These are phyloP conservation scores for Meriones psammophilus DNA, from an alignment of 2,797 vertebrate genomes.

Conservation along the genomic window DNA sequence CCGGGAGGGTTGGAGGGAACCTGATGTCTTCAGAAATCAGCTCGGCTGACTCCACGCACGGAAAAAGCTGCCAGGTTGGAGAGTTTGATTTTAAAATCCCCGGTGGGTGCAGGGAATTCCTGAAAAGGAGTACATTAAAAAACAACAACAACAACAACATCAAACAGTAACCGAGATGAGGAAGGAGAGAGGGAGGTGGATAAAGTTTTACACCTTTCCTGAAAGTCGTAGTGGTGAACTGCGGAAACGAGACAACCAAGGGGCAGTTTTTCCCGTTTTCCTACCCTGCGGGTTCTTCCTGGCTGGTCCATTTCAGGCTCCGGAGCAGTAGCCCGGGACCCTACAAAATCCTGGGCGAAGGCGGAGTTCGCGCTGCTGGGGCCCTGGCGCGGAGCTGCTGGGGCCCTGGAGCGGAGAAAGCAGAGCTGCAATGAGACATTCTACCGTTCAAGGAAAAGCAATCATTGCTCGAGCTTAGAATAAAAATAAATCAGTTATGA, in stretches of 20 bases:
- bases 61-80: neutral
- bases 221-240: neutral
- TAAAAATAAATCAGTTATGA: neutral
- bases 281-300: neutral
- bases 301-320: neutral
- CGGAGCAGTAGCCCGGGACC: neutral
- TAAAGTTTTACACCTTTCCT: neutral
- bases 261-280: neutral
- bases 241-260: too few relatives aligned
- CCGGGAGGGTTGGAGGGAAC: too few relatives aligned
- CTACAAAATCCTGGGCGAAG: too few relatives aligned
- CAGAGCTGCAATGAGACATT: too few relatives aligned
- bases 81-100: neutral
- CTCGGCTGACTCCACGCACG: neutral
- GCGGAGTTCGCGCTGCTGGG: neutral
- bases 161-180: neutral
- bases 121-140: neutral
- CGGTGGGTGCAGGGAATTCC: neutral
- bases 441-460: neutral
- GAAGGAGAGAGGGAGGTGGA: neutral
- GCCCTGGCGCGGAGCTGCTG: too few relatives aligned
- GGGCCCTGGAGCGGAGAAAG: too few relatives aligned
- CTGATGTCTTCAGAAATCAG: neutral
- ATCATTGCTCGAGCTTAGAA: neutral
- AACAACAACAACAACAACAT: neutral